Evolutionary conservation across 2,113 vertebrate genomes (phyloP).

Genomic region (Dasypus novemcinctus): DNA sequence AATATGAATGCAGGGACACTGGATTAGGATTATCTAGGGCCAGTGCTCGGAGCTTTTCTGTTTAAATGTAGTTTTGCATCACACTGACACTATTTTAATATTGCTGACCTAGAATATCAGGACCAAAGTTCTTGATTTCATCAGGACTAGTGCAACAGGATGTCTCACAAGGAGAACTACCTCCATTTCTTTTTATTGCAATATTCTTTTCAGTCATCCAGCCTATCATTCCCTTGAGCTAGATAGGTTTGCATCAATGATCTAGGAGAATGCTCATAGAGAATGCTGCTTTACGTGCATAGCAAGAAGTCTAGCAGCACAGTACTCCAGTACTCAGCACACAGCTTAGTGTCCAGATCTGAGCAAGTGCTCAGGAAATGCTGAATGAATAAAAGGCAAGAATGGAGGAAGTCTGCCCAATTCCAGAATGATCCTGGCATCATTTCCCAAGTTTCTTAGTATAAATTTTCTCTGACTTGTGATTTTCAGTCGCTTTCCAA

Average conservation of each 20-base stretch:
- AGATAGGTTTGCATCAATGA: background rate
- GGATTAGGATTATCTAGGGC: background rate
- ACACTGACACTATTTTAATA: background rate
- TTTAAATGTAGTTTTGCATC: background rate
- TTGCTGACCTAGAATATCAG: background rate
- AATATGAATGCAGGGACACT: background rate
- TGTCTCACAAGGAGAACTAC: background rate
- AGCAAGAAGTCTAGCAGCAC: background rate
- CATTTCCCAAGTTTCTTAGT: background rate
- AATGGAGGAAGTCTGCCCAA: background rate
- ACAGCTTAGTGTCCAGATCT: background rate
- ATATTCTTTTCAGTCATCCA: background rate
- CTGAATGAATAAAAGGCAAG: background rate
- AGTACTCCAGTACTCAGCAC: background rate
- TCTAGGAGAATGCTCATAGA: background rate
- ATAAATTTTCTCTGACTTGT: background rate
- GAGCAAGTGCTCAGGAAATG: slow-evolving; percentile 42
- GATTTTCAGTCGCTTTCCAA: background rate
- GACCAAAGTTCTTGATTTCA: background rate
- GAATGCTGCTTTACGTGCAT: background rate
- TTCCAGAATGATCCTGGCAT: slow-evolving; percentile 1
- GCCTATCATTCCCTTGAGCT: background rate
- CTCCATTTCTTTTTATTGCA: background rate
- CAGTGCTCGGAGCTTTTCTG: background rate
- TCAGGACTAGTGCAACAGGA: background rate